phyloP scores from a whole-genome alignment of 2,888 invertebrate species.

The Drosophila gaucha region DNA sequence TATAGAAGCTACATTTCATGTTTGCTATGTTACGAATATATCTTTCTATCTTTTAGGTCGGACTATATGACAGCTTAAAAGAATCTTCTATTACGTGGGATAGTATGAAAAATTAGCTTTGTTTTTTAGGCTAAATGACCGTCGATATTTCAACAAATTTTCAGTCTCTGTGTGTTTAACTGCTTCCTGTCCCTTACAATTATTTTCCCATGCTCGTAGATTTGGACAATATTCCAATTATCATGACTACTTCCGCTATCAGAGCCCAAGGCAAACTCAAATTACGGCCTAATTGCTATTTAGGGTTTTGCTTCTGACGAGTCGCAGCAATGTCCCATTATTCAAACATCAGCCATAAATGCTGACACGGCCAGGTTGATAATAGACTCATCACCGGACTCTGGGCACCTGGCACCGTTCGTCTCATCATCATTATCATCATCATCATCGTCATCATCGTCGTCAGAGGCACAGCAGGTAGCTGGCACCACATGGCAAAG shows the following conservation, averaged over 20 bases:
- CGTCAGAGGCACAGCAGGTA: slow-evolving; percentile 61
- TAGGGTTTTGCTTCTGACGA: slow-evolving; percentile 51
- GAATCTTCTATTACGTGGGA: not conserved
- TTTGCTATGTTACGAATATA: too few relatives aligned
- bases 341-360: slow-evolving; percentile 64
- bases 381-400: slow-evolving; percentile 66
- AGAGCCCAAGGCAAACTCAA: slow-evolving; percentile 36
- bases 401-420: slow-evolving; percentile 11
- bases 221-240: slow-evolving; percentile 59
- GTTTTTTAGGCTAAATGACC: not conserved
- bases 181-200: slow-evolving; percentile 38
- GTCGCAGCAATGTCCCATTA: slow-evolving; percentile 59
- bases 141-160: slow-evolving; percentile 16
- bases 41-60: too few relatives aligned
- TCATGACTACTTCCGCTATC: slow-evolving; percentile 66
- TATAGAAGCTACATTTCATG: too few relatives aligned
- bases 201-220: slow-evolving; percentile 17
- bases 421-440: slow-evolving; percentile 5
- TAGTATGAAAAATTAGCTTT: not conserved
- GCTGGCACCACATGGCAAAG: slow-evolving; percentile 26
- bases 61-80: not conserved
- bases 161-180: slow-evolving; percentile 5
- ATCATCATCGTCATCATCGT: slow-evolving; percentile 8
- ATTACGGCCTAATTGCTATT: slow-evolving; percentile 74
- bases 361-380: slow-evolving; percentile 64